A percentile compares a stretch with the other conserved stretches of the same genome.
Conservation (phyloP, 2,113 vertebrate genomes). For the Lampris megalopsis region DNA sequence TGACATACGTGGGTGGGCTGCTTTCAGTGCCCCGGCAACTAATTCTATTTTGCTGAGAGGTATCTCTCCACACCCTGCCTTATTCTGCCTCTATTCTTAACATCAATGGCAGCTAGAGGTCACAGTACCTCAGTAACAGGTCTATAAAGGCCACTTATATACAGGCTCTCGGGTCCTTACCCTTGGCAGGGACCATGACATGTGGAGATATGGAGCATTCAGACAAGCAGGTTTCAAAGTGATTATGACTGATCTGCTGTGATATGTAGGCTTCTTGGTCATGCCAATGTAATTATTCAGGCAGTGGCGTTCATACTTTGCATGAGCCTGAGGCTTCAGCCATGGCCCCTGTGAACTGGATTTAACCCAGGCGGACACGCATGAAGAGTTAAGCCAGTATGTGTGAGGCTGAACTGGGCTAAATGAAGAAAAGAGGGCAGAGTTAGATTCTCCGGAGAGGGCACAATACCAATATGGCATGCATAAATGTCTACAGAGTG, state of each 20-base stretch:
- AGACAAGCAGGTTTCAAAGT: constrained; percentile 27
- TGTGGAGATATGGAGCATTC: background rate
- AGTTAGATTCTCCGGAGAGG: constrained; percentile 26
- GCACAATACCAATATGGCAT: constrained; percentile 24
- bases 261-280: constrained; percentile 26
- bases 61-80: constrained; percentile 46
- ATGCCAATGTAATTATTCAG: constrained; percentile 33
- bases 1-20: constrained; percentile 60
- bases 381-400: constrained; percentile 38
- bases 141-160: constrained; percentile 20
- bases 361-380: constrained; percentile 44
- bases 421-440: constrained; percentile 16
- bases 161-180: constrained; percentile 9
- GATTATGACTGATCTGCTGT: constrained; percentile 21
- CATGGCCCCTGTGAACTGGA: constrained; percentile 46
- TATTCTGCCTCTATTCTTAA: constrained; percentile 22
- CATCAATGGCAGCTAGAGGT: constrained; percentile 50
- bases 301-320: constrained; percentile 40
- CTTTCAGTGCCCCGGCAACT: constrained; percentile 42
- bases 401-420: constrained; percentile 39
- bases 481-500: background rate
- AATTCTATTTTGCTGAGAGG: constrained; percentile 49
- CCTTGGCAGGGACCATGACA: constrained; percentile 29
- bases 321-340: constrained; percentile 40
- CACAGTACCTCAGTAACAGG: constrained; percentile 10